Evolutionary conservation across 2,113 vertebrate genomes (phyloP).

Genomic region (Gambusia holbrooki): DNA sequence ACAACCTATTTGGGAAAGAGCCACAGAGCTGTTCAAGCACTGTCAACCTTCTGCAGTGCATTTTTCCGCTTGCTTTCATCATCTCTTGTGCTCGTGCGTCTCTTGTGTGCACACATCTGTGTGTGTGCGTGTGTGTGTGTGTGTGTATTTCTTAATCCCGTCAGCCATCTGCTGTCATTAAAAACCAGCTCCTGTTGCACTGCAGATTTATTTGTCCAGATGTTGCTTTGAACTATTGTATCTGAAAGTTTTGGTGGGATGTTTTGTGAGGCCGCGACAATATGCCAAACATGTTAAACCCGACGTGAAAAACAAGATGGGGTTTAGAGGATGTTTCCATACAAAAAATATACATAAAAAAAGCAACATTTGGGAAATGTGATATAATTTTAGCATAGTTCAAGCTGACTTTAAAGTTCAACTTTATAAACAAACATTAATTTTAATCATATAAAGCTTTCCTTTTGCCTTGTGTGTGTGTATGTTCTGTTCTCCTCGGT

Average conservation of each 20-base stretch:
- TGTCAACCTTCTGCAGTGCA: conserved; percentile 10
- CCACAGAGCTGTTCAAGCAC: conserved; percentile 13
- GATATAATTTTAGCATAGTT: not conserved
- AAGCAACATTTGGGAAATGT: not conserved
- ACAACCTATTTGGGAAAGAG: conserved; percentile 50
- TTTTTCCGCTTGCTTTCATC: conserved; percentile 18
- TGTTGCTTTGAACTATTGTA: conserved; percentile 32
- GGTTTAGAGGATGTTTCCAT: not conserved
- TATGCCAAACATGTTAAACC: not conserved
- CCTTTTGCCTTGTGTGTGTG: conserved; percentile 2
- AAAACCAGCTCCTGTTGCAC: conserved; percentile 50
- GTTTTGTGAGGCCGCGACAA: conserved; percentile 1
- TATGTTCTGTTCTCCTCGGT: conserved; percentile 26
- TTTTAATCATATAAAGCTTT: not conserved
- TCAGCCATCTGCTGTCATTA: conserved; percentile 73
- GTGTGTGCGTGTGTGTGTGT: conserved; percentile 1
- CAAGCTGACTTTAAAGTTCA: not conserved
- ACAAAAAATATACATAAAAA: not conserved
- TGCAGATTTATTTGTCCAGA: conserved; percentile 38
- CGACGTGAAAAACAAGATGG: not conserved
- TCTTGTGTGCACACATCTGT: conserved; percentile 18
- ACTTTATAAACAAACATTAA: not conserved
- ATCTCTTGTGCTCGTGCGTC: conserved; percentile 28
- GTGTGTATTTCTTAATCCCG: conserved; percentile 52
- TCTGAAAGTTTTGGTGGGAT: conserved; percentile 24